Base-by-base conservation (phyloP, 2,113 vertebrate genomes). In the Rafetus swinhoei region DNA sequence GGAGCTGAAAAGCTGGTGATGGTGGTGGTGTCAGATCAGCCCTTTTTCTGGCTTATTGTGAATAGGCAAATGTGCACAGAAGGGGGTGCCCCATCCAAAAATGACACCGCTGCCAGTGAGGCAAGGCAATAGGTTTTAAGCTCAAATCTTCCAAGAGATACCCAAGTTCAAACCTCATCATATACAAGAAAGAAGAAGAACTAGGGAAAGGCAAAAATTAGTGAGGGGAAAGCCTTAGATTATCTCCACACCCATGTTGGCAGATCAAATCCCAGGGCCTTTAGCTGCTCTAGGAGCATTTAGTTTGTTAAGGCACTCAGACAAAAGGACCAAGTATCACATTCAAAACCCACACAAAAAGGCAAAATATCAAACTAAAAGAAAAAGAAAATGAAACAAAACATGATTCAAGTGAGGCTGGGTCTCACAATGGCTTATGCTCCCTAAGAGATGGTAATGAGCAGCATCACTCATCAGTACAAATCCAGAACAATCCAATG, bases 61-160 rank as follows among this genome's bases (percentile, higher is more conserved):
- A 81, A 52, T 1, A 57, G 0, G 7, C 39, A 65, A 0, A 0
- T 0, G 2, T 22, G 59, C 0, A 0, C 2, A 6, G 35, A 60
- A 94, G 24, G 50, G 39, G 56, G 74, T 82, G 83, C 13, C 29
- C 39, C 56, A 59, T 39, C 60, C 19, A 39, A 39, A 72, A 74
- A 35, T 13, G 16, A 74, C n/a, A 74, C 19, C n/a, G 19, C 35
- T 74, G 35, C n/a, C n/a, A 45, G 21, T 22, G 22, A 45, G 72
- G 21, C 3, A 21, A 45, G 72, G 19, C 9, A 5, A 39, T 39
- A 19, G 39, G 81, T 57, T 74, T 35, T 59, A 21, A 4, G 77
- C 22, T 35, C 84, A 93, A n/a, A 25, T 62, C 76, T 91, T 79
- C 45, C 39, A 59, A 65, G 50, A 3, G 32, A 25, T 16, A 54